A percentile compares a stretch with the other conserved stretches of the same genome.
These are phyloP conservation scores for Phrynosoma blainvillii DNA, from an alignment of 2,113 vertebrate species.

Conservation along the genomic window DNA sequence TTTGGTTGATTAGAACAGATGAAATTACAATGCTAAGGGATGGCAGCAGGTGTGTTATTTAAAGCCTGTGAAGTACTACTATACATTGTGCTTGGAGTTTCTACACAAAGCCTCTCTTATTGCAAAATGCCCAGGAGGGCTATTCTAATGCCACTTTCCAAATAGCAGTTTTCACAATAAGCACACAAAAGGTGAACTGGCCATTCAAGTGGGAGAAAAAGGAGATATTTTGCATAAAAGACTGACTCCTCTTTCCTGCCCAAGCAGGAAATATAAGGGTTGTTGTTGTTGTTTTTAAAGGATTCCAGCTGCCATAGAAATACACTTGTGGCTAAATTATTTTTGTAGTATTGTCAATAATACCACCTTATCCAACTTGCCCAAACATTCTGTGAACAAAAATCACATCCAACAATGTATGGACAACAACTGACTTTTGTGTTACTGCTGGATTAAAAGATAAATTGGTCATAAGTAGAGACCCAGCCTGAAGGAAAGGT, in stretches of 20 bases:
- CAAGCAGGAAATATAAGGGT: neutral
- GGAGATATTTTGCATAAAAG: slow-evolving; percentile 24
- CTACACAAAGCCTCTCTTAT: neutral
- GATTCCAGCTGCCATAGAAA: slow-evolving; percentile 40
- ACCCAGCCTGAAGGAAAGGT: slow-evolving; percentile 91
- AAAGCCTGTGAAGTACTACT: neutral
- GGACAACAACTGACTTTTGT: neutral
- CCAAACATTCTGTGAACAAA: slow-evolving; percentile 11
- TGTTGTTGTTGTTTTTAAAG: slow-evolving; percentile 11
- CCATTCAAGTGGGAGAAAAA: slow-evolving; percentile 34
- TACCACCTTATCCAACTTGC: slow-evolving; percentile 10
- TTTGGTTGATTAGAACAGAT: neutral
- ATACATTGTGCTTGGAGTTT: slow-evolving; percentile 19
- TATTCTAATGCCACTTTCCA: neutral
- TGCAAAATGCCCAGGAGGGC: neutral
- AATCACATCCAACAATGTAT: neutral
- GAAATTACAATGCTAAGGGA: neutral
- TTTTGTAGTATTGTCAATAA: slow-evolving; percentile 9
- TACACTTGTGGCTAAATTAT: slow-evolving; percentile 12
- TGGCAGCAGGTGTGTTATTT: rapidly evolving
- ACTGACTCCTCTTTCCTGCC: neutral
- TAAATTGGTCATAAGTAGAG: slow-evolving; percentile 90
- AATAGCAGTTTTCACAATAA: slow-evolving; percentile 30
- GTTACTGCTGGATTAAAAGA: slow-evolving; percentile 68
- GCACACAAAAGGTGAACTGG: slow-evolving; percentile 1